Evolutionary conservation across 2,797 vertebrate species (phyloP).

Genomic region (Brotogeris chrysoptera): DNA sequence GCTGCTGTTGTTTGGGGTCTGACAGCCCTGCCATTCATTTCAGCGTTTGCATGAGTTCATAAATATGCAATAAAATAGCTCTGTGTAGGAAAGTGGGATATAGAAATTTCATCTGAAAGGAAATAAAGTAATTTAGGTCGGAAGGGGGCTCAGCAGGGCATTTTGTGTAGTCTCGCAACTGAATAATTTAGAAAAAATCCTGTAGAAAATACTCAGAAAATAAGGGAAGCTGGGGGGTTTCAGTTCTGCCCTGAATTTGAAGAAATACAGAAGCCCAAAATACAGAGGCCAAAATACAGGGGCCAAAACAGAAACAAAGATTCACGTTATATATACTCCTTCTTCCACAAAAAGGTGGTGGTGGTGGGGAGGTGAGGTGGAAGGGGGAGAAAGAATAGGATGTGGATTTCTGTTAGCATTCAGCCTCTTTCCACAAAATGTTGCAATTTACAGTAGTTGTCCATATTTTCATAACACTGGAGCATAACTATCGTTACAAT

Average conservation of each 20-base stretch:
- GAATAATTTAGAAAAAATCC: neutral
- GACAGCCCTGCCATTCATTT: neutral
- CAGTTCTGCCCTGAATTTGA: neutral
- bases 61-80: neutral
- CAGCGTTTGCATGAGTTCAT: neutral
- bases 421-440: neutral
- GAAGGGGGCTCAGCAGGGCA: neutral
- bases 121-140: neutral
- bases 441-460: neutral
- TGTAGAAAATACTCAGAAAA: neutral
- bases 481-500: neutral
- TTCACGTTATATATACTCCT: neutral
- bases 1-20: neutral
- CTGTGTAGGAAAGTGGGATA: neutral
- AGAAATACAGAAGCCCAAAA: neutral
- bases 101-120: neutral
- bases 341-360: neutral
- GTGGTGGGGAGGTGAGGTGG: accelerated
- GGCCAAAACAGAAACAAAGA: neutral
- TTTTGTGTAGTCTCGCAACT: neutral
- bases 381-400: neutral
- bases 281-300: neutral
- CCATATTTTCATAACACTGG: neutral
- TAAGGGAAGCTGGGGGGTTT: neutral
- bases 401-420: neutral